Conservation (phyloP, 2,113 vertebrate species). For the Semicossyphus pulcher region DNA sequence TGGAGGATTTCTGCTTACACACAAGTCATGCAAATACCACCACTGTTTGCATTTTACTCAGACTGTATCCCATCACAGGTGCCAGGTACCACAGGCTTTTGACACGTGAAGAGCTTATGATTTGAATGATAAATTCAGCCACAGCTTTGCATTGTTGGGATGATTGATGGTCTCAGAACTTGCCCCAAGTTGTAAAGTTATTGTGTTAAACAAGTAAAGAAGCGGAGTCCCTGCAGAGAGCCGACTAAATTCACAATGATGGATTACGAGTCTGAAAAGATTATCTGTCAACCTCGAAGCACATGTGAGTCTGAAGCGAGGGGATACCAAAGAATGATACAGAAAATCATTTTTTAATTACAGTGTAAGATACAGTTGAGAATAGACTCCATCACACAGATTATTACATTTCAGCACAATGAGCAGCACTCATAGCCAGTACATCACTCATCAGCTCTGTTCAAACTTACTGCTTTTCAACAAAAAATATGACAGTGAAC, state of each 20-base stretch:
- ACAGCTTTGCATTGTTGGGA: neutral
- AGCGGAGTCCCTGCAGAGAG: neutral
- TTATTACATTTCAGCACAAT: neutral
- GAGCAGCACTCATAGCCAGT: neutral
- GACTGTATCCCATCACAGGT: neutral
- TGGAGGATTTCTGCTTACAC: conserved; percentile 1
- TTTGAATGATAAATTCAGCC: neutral
- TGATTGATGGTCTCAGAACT: neutral
- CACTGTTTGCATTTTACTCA: neutral
- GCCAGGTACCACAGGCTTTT: no score
- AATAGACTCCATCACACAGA: neutral
- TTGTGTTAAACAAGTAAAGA: conserved; percentile 8
- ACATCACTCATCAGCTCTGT: neutral
- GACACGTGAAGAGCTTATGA: neutral
- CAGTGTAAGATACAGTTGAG: neutral
- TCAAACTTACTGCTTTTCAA: conserved; percentile 4
- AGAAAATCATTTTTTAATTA: conserved; percentile 13
- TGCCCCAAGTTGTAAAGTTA: conserved; percentile 3
- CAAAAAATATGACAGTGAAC: neutral
- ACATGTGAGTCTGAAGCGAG: conserved; percentile 1
- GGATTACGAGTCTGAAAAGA: conserved; percentile 3
- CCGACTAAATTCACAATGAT: neutral
- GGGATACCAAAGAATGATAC: neutral
- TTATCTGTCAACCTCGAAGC: neutral
- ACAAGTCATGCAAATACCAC: neutral